Conservation (phyloP, 1,140 invertebrate genomes). For the Planococcus citri region DNA sequence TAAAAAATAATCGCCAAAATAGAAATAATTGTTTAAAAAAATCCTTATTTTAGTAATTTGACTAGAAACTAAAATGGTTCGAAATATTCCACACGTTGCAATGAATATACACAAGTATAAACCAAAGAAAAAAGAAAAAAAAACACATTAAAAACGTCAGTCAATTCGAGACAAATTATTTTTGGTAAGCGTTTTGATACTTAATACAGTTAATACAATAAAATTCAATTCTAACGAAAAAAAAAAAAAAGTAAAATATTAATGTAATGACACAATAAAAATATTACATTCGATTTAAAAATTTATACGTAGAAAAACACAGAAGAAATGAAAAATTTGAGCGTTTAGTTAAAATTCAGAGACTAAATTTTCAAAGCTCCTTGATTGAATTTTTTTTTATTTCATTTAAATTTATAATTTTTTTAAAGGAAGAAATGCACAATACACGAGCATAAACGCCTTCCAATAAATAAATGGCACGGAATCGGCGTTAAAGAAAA, state of each 20-base stretch:
- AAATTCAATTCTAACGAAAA: background rate
- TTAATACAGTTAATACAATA: background rate
- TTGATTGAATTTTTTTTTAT: background rate
- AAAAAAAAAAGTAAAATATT: background rate
- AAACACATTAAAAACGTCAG: no score
- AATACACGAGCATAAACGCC: background rate
- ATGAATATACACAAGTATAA: background rate
- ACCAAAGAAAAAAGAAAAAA: background rate
- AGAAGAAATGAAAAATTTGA: background rate
- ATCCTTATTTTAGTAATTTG: background rate
- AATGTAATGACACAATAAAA: background rate
- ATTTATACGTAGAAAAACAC: background rate
- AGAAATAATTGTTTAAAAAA: background rate
- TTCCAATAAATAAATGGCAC: background rate
- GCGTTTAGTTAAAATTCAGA: background rate
- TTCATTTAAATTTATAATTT: no score
- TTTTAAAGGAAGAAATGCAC: background rate
- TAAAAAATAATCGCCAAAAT: background rate
- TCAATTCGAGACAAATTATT: background rate
- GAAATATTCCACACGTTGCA: background rate
- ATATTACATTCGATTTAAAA: no score
- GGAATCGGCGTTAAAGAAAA: background rate
- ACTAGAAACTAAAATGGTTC: slow-evolving; percentile 19
- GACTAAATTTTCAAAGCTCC: background rate
- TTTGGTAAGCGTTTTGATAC: background rate